Evolutionary conservation across 2,797 vertebrate genomes (phyloP).

Genomic region (Eutrigla gurnardus): DNA sequence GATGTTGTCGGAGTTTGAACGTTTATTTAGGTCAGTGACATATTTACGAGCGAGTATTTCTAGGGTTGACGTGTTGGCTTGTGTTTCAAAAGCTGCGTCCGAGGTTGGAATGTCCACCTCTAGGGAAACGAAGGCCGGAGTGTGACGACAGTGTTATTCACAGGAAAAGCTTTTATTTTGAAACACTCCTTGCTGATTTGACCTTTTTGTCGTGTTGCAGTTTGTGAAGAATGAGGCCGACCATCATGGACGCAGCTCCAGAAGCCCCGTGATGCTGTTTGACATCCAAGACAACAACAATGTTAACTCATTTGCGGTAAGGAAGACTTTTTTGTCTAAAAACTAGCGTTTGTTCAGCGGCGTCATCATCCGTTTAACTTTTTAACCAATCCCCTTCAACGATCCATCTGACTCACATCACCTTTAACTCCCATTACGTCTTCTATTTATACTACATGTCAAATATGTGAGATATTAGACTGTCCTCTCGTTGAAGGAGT

Average conservation of each 20-base stretch:
- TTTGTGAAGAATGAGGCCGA: slow-evolving; percentile 81
- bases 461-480: slow-evolving; percentile 1
- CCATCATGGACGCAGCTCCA: slow-evolving; percentile 81
- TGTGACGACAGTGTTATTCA: neutral
- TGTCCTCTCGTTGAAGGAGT: slow-evolving; percentile 3
- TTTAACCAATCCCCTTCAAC: slow-evolving; percentile 33
- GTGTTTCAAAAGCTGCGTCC: slow-evolving; percentile 37
- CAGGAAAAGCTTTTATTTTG: slow-evolving; percentile 17
- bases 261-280: slow-evolving; percentile 86
- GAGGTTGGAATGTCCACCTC: slow-evolving; percentile 30
- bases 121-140: slow-evolving; percentile 18
- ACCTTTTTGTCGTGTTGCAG: slow-evolving; percentile 67
- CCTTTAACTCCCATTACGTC: slow-evolving; percentile 38
- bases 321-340: slow-evolving; percentile 15
- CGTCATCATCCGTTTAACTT: slow-evolving; percentile 36
- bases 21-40: slow-evolving; percentile 45
- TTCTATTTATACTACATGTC: neutral
- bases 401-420: slow-evolving; percentile 31
- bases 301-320: slow-evolving; percentile 88
- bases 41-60: slow-evolving; percentile 48
- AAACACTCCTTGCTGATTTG: slow-evolving; percentile 3
- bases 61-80: slow-evolving; percentile 50
- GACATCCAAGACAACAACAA: slow-evolving; percentile 88
- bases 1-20: slow-evolving; percentile 24
- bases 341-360: neutral